Evolutionary conservation across 2,888 invertebrate species (phyloP).

Genomic region (Theretra japonica): DNA sequence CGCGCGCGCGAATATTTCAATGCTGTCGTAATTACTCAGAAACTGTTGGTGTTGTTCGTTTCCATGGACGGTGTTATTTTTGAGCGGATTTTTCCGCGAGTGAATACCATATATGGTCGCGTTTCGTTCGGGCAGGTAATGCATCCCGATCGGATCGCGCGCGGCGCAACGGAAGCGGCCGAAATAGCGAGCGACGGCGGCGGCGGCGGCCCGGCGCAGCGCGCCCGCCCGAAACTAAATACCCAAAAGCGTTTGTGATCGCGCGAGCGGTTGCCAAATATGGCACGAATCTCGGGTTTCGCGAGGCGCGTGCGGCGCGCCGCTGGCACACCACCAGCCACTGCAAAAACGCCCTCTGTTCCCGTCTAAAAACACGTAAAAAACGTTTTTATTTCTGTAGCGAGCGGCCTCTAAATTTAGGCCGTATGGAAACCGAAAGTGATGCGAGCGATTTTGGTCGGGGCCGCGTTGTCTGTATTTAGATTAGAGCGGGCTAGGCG

Average conservation of each 20-base stretch:
- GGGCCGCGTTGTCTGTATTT: slow-evolving; percentile 81
- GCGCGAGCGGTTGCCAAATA: slow-evolving; percentile 77
- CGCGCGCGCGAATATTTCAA: not conserved
- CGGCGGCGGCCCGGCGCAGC: slow-evolving; percentile 48
- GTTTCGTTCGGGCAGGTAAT: slow-evolving; percentile 50
- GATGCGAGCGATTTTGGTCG: slow-evolving; percentile 82
- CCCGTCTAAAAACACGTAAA: slow-evolving; percentile 83
- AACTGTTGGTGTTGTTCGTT: slow-evolving; percentile 16
- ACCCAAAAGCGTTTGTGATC: slow-evolving; percentile 76
- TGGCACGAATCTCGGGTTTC: slow-evolving; percentile 83
- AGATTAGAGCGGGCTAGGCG: slow-evolving; percentile 72
- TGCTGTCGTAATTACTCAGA: slow-evolving; percentile 16
- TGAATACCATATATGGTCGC: slow-evolving; percentile 50
- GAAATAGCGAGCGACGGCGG: slow-evolving; percentile 50
- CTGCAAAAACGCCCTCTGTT: slow-evolving; percentile 74
- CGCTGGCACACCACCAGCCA: slow-evolving; percentile 68
- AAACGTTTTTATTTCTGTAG: slow-evolving; percentile 82
- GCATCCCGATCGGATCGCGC: slow-evolving; percentile 44
- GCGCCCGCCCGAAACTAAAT: slow-evolving; percentile 73
- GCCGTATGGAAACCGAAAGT: slow-evolving; percentile 82
- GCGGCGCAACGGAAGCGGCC: slow-evolving; percentile 60
- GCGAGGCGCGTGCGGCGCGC: slow-evolving; percentile 63
- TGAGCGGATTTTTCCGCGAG: slow-evolving; percentile 5
- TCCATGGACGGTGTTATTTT: not conserved
- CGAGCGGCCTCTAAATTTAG: slow-evolving; percentile 83